Evolutionary conservation across 2,888 invertebrate species (phyloP).

Genomic region (Tetragonula carbonaria): DNA sequence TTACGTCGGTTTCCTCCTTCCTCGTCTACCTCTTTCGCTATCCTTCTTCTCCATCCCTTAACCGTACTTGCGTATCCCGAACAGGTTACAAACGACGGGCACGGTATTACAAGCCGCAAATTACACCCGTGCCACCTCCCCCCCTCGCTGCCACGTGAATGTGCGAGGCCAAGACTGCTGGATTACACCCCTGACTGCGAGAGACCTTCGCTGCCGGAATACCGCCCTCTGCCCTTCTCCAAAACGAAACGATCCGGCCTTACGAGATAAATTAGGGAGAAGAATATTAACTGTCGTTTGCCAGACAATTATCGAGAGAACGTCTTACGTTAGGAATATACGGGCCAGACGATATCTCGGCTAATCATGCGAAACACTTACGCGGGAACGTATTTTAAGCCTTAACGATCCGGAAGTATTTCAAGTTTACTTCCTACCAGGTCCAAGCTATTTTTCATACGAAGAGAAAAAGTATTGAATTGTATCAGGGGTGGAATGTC

Average conservation of each 20-base stretch:
- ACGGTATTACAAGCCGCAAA: slow-evolving; percentile 80
- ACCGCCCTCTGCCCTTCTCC: slow-evolving; percentile 28
- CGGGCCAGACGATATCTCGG: not conserved
- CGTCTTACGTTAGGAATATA: not conserved
- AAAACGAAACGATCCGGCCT: slow-evolving; percentile 49
- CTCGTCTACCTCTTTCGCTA: slow-evolving; percentile 40
- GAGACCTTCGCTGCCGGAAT: slow-evolving; percentile 42
- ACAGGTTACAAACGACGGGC: slow-evolving; percentile 78
- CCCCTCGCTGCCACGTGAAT: slow-evolving; percentile 58
- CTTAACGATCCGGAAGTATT: too few species aligned
- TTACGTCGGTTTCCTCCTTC: slow-evolving; percentile 68
- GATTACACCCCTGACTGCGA: slow-evolving; percentile 59
- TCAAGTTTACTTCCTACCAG: too few species aligned
- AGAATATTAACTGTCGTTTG: slow-evolving; percentile 59
- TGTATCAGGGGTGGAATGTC: too few species aligned
- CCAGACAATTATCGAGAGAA: slow-evolving; percentile 54
- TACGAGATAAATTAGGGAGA: slow-evolving; percentile 57
- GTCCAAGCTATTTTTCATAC: too few species aligned
- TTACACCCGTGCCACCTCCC: slow-evolving; percentile 67
- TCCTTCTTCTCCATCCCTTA: slow-evolving; percentile 42
- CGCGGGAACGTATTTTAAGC: too few species aligned
- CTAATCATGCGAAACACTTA: not conserved
- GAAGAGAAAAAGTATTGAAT: too few species aligned
- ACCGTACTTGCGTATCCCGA: slow-evolving; percentile 74
- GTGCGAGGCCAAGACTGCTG: slow-evolving; percentile 58